Evolutionary conservation across 2,888 invertebrate genomes (phyloP), one percentile per base, ranked within the genome.

Genomic region (Scaptomyza flava): DNA sequence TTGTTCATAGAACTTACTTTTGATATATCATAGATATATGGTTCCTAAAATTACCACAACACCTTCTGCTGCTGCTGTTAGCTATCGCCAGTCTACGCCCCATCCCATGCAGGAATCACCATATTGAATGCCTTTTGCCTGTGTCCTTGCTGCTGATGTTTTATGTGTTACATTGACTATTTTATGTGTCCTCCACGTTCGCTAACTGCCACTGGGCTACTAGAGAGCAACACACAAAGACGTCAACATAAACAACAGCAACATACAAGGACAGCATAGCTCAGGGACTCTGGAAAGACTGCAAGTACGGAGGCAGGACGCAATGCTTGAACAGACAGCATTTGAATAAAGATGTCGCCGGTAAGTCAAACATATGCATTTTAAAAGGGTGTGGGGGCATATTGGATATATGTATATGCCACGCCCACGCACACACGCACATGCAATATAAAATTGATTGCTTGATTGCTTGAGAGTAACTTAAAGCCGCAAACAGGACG

Each of bases 11-110:
- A 97, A 97, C 97, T 95, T 97, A 97, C 97, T 94, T 94, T 93
- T 94, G 95, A 97, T 97, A 97, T 97, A 97, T 97, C 97, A 97
- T 97, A 96, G 97, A 97, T 97, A 97, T 97, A 97, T 97, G 96
- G 96, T 96, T 96, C 95, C 94, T 77, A 95, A 96, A 94, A 94
- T 94, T 95, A 95, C 95, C 95, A 94, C 93, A 93, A 93, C 93
- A 82, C 78, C 92, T 87, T 84, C 85, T 65, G 52, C 17, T 31
- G 36, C 63, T 71, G 74, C 67, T 66, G 71, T 41, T 65, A 61
- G 51, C 53, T 48, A 14, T 17, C 42, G 59, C 50, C 41, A 45
- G 53, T 43, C 36, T 36, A 17, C 33, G 45, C 31, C 47, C 48
- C 36, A 11, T 20, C 7, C n/a, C 38, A 11, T 34, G 33, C 48